Evolutionary conservation across 2,888 invertebrate species (phyloP).

Genomic region (Xanthia togata): DNA sequence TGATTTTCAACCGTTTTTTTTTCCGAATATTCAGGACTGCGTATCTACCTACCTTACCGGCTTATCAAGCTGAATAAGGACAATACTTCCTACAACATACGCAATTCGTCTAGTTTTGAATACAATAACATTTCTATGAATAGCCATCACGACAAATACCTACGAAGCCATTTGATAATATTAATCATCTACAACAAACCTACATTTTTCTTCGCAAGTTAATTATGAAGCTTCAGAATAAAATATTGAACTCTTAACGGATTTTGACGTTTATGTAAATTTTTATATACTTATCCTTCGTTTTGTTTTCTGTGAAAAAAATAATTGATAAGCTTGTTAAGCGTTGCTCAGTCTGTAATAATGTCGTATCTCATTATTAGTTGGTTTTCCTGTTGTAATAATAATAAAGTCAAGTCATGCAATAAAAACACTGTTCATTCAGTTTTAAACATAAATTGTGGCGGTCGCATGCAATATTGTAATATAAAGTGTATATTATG

Average conservation of each 20-base stretch:
- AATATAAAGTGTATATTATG: slow-evolving; percentile 11
- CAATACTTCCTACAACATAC: not conserved
- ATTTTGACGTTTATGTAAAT: slow-evolving; percentile 59
- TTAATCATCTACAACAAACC: slow-evolving; percentile 13
- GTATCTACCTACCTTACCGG: not conserved
- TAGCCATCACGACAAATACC: slow-evolving; percentile 13
- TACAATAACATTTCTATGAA: not conserved
- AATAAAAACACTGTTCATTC: slow-evolving; percentile 60
- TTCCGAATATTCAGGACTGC: not conserved
- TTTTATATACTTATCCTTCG: slow-evolving; percentile 46
- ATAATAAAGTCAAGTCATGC: slow-evolving; percentile 61
- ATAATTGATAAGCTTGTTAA: slow-evolving; percentile 63
- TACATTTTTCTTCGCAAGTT: not conserved
- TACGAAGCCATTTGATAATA: not conserved
- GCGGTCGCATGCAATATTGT: slow-evolving; percentile 25
- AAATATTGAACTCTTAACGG: slow-evolving; percentile 46
- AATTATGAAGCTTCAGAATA: slow-evolving; percentile 24
- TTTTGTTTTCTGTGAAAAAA: slow-evolving; percentile 55
- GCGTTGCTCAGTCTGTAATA: slow-evolving; percentile 58
- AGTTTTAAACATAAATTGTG: slow-evolving; percentile 43
- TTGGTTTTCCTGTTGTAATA: slow-evolving; percentile 63
- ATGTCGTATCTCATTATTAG: slow-evolving; percentile 64
- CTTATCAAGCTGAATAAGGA: slow-evolving; percentile 38
- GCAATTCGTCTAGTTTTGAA: not conserved
- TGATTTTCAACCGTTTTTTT: not conserved